Percentiles rank a stretch among this genome's conserved stretches.
Evolutionary conservation across 2,888 invertebrate genomes (phyloP).

Genomic region (Macrophya alboannulata): DNA sequence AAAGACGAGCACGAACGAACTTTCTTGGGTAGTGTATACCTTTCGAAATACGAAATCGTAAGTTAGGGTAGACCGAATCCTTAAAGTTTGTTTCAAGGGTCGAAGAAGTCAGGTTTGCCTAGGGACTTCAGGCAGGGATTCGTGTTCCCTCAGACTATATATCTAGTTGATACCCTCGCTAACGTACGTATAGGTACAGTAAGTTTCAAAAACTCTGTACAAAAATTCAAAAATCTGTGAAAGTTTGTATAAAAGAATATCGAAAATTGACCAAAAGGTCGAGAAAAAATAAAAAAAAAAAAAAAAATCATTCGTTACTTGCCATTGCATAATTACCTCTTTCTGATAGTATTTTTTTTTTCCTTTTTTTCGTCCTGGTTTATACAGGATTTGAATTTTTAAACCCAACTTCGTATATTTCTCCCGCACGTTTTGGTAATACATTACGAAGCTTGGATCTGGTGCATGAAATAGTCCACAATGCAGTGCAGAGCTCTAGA

Average conservation of each 20-base stretch:
- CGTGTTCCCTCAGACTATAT: neutral
- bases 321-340: neutral
- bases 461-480: neutral
- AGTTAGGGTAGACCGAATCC: constrained; percentile 39
- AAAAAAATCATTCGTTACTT: neutral
- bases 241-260: neutral
- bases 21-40: constrained; percentile 15
- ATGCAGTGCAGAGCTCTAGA: neutral
- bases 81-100: constrained; percentile 50
- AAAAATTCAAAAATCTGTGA: neutral
- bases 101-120: constrained; percentile 25
- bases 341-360: neutral
- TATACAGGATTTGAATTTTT: neutral
- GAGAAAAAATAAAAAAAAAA: neutral
- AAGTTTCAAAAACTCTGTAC: neutral
- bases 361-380: neutral
- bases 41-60: constrained; percentile 40
- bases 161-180: neutral
- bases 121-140: constrained; percentile 6
- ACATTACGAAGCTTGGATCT: neutral
- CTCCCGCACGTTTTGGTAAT: neutral
- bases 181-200: neutral
- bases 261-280: neutral
- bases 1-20: constrained; percentile 8
- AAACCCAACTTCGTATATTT: neutral